Percentiles rank a stretch among this genome's conserved stretches.
Evolutionary conservation across 2,113 vertebrate species (phyloP).

Genomic region (Lathamus discolor): DNA sequence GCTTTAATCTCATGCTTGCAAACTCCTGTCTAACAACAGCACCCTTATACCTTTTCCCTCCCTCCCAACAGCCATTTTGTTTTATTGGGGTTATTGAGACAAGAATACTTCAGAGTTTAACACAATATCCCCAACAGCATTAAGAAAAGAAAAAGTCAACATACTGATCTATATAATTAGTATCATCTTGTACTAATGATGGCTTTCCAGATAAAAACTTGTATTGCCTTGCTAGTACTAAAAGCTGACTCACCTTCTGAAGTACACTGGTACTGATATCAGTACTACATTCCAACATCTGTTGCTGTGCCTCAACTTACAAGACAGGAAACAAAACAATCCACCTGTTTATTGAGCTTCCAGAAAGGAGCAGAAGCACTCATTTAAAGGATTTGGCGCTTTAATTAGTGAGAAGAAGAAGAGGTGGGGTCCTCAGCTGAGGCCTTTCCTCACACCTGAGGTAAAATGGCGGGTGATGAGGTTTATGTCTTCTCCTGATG

Average conservation of each 20-base stretch:
- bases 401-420: background rate
- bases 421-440: rapidly evolving
- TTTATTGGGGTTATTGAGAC: background rate
- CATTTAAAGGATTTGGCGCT: background rate
- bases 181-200: background rate
- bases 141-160: background rate
- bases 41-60: background rate
- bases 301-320: rapidly evolving
- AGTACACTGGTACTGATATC: background rate
- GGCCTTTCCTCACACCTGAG: background rate
- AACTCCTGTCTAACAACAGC: background rate
- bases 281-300: background rate
- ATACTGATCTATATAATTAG: background rate
- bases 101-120: background rate
- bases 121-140: background rate
- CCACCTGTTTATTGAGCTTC: rapidly evolving
- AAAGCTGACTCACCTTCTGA: background rate
- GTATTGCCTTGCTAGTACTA: rapidly evolving
- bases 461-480: background rate
- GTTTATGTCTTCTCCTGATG: rapidly evolving
- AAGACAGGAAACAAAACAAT: rapidly evolving
- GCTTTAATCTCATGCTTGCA: background rate
- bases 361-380: rapidly evolving
- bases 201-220: background rate
- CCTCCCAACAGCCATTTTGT: background rate